Base-by-base conservation (phyloP, 2,797 vertebrate genomes). In the Rhyacichthys aspro region DNA sequence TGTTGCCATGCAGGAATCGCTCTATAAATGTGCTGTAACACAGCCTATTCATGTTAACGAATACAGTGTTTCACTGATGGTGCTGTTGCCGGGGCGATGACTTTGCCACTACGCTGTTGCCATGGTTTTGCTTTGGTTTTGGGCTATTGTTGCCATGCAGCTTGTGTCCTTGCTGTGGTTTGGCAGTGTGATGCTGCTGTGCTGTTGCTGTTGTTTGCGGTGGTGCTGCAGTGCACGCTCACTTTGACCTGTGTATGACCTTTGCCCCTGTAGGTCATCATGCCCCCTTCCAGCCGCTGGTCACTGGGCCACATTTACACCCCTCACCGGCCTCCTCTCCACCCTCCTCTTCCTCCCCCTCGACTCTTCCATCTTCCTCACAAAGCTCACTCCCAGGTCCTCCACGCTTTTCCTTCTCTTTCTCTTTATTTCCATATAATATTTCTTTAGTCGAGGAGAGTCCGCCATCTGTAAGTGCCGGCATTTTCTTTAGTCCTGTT, bases 231-330 rank as follows among this genome's bases (percentile, higher is more conserved):
- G 38, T 68, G 59, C 77, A 34, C 71, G 69, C 67, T 17, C 48
- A 66, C 67, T 83, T 78, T 90, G 89, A 92, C 86, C 76, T 86
- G 55, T 86, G 11, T 85, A 68, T 89, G 84, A 87, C 82, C 87
- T 90, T 80, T 90, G 83, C 85, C 85, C 84, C 72, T 82, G 68
- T 86, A 91, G 89, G 92, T 92, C 76, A 87, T 90, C 88, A 87
- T 90, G 79, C 55, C 83, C 82, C 91, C 90, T 63, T 85, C 87
- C 88, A 91, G 85, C 89, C 85, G 84, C 84, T 93, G 92, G 91
- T 92, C 91, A 81, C 85, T 91, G 91, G 92, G 90, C 59, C 92
- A 93, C 80, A 92, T 89, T 88, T 89, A 91, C 86, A 93, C 92
- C 86, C 90, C 91, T 60, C 90, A 91, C 87, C 85, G 90, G 83